Evolutionary conservation across 2,797 vertebrate species (phyloP).

Genomic region (Myiotriccus ornatus): DNA sequence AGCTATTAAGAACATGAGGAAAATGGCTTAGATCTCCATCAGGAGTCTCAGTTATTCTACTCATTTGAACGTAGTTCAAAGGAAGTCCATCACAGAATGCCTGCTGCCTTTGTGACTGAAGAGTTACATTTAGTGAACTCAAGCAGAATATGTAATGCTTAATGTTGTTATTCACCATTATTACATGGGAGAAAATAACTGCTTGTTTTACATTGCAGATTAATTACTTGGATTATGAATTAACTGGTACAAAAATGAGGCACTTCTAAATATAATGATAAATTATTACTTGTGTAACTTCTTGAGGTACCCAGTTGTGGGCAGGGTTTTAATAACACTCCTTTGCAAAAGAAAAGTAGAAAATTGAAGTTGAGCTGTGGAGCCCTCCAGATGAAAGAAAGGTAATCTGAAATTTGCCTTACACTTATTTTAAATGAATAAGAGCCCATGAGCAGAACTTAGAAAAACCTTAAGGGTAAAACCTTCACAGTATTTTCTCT

Average conservation of each 20-base stretch:
- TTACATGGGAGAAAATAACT: constrained; percentile 46
- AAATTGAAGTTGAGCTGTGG: constrained; percentile 3
- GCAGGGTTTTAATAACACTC: constrained; percentile 31
- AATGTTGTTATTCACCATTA: constrained; percentile 36
- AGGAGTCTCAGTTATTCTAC: constrained; percentile 15
- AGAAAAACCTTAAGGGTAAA: constrained; percentile 9
- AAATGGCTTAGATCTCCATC: constrained; percentile 30
- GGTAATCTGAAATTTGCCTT: constrained; percentile 14
- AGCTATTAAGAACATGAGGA: constrained; percentile 37
- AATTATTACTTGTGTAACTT: constrained; percentile 17
- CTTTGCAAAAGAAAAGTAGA: constrained; percentile 34
- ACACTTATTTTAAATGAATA: constrained; percentile 22
- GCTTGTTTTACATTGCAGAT: constrained; percentile 26
- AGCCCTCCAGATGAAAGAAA: background rate
- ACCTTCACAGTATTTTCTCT: constrained; percentile 15
- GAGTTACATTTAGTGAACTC: constrained; percentile 43
- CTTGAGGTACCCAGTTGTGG: background rate
- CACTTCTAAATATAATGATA: constrained; percentile 32
- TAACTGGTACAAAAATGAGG: constrained; percentile 61
- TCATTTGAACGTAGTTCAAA: constrained; percentile 22
- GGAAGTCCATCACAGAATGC: constrained; percentile 47
- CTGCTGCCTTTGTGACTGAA: constrained; percentile 55
- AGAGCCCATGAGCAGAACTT: background rate
- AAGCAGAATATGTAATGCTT: constrained; percentile 51
- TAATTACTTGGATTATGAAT: constrained; percentile 48